Evolutionary conservation across 2,113 vertebrate genomes (phyloP).

Genomic region (Orycteropus afer): DNA sequence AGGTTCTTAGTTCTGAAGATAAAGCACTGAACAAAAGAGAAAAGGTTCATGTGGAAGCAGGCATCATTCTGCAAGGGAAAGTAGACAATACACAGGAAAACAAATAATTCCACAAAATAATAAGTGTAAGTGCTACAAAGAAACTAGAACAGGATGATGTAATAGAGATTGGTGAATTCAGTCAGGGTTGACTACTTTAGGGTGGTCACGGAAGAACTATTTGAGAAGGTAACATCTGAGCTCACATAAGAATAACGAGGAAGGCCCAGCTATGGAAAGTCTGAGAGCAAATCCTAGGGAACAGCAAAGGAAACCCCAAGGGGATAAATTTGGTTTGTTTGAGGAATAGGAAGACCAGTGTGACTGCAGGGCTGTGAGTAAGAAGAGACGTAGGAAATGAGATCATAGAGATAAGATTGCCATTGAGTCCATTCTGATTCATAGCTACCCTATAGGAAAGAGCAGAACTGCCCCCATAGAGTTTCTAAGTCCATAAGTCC

Average conservation of each 20-base stretch:
- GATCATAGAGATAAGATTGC: too few species aligned
- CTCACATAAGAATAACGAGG: background rate
- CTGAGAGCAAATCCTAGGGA: background rate
- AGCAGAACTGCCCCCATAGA: too few species aligned
- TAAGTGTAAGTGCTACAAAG: background rate
- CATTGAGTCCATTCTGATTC: too few species aligned
- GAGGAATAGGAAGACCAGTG: background rate
- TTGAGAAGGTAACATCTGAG: background rate
- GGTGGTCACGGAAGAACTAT: background rate
- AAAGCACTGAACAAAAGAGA: background rate
- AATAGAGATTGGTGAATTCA: background rate
- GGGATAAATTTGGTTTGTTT: background rate
- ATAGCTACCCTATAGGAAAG: too few species aligned
- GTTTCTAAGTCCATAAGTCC: too few species aligned
- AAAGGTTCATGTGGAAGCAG: background rate
- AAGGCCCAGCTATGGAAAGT: background rate
- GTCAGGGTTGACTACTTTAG: background rate
- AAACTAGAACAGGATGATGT: background rate
- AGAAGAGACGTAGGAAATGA: background rate
- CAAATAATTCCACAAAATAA: background rate
- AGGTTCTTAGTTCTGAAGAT: background rate
- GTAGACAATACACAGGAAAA: background rate
- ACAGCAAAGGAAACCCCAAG: background rate
- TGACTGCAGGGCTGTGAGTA: background rate
- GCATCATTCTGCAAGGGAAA: background rate